Evolutionary conservation across 2,113 vertebrate species (phyloP), one percentile per base, ranked within the genome.

Genomic region (Poeciliopsis prolifica): DNA sequence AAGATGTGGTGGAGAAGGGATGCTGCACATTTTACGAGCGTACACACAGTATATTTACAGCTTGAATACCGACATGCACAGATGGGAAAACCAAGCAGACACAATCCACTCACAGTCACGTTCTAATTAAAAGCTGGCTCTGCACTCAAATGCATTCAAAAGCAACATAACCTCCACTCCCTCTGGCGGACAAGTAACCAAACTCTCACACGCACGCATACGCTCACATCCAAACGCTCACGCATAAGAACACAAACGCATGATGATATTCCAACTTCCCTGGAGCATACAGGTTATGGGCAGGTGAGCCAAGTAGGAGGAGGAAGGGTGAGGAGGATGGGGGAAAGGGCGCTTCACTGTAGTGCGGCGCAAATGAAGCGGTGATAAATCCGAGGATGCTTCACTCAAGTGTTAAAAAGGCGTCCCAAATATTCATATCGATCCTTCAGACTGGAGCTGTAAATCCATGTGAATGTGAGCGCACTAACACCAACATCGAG

Each of bases 361-460:
- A 79, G 76, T 86, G 86, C 37, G 31, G 72, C 72, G 42, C 67
- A 86, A 90, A 89, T 75, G 81, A 89, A 90, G 85, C 81, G 81
- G 72, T 58, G 87, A 86, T 88, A 89, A 92, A 89, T 93, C 87
- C 90, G 84, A 87, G 78, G 82, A 85, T 86, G 83, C 79, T 83
- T 87, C 82, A 83, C 79, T 93, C 79, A 83, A 78, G 81, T 82
- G 86, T 86, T 88, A 73, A 77, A 81, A 92, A 87, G 70, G 73
- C 78, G 62, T 79, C 54, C 75, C 77, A 54, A 71, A 72, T 61
- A n/a, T 58, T 58, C 78, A 54, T 89, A 93, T 92, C 35, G 90
- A 93, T 93, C 90, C 90, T 79, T 88, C 77, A 72, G 88, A 88
- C 85, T 75, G 85, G 85, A 82, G 93, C 89, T 87, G 89, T 89